Base-by-base conservation (phyloP, 2,797 vertebrate genomes). In the Vespertilio murinus region DNA sequence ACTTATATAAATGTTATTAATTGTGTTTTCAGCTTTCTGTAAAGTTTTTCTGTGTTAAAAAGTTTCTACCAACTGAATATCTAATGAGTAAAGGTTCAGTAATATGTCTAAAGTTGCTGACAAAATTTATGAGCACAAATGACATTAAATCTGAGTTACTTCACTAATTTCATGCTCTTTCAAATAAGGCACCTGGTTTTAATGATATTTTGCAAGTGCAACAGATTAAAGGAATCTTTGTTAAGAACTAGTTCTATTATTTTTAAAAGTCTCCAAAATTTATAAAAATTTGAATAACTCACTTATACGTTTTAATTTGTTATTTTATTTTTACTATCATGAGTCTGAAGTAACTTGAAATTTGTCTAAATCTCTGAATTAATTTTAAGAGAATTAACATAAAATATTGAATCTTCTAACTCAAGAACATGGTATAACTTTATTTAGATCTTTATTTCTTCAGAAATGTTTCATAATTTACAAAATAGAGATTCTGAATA, bases 1-100 rank as follows among this genome's bases (percentile, higher is more conserved):
- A 90, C 59, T 86, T 88, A 79, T 74, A 20, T 83, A 61, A 71
- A 40, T 79, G 71, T 81, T 83, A 65, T 89, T 77, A 74, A 79
- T 78, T 67, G 54, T 73, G 33, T 65, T 69, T 30, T 84, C 28
- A 59, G 38, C 3, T 74, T 93, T 79, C 35, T 88, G 49, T 78
- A n/a, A 93, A 30, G 9, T 49, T 88, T 79, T 56, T 67, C 3
- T 73, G 45, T 17, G 5, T 77, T 94, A 40, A 16, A 28, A 52
- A 73, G 18, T 1, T 4, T 59, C 65, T 82, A 12, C 23, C 6
- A 65, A 33, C 1, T 12, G 23, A 35, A 5, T 73, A 25, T 54
- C 52, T 94, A 70, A 71, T 70, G 47, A 42, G 6, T 73, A 23
- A 65, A 54, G 18, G 6, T 88, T 83, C 5, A 25, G 16, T 22